A percentile compares a stretch with the other conserved stretches of the same genome.
Conservation (phyloP, 2,113 vertebrate genomes). For the Ammospiza caudacuta region DNA sequence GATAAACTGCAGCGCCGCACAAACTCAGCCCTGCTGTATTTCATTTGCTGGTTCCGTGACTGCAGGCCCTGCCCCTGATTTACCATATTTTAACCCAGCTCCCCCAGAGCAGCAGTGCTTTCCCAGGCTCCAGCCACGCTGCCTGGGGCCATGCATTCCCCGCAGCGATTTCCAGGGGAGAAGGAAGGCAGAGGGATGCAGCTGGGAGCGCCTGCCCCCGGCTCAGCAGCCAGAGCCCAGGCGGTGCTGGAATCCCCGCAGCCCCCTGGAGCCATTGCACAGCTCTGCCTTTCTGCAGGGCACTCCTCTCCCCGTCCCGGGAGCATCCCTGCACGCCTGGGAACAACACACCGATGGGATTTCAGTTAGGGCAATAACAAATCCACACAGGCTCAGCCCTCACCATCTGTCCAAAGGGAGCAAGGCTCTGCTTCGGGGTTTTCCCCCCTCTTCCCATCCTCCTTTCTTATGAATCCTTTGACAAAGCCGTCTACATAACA, state of each 20-base stretch:
- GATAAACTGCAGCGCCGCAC: background rate
- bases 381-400: slow-evolving; percentile 56
- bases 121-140: slow-evolving; percentile 7
- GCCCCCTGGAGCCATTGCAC: slow-evolving; percentile 38
- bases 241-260: slow-evolving; percentile 45
- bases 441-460: background rate
- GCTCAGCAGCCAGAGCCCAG: background rate
- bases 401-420: slow-evolving; percentile 64
- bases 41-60: background rate
- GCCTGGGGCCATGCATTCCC: background rate
- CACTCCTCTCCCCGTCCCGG: background rate
- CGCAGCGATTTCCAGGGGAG: background rate
- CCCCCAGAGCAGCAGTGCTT: slow-evolving; percentile 9
- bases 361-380: slow-evolving; percentile 68
- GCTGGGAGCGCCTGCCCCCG: slow-evolving; percentile 30
- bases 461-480: slow-evolving; percentile 40
- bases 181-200: background rate
- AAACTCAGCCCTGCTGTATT: background rate
- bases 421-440: background rate
- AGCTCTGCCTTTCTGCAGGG: background rate
- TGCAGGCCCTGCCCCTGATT: slow-evolving; percentile 5
- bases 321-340: background rate
- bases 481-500: slow-evolving; percentile 31
- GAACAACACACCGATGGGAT: slow-evolving; percentile 59
- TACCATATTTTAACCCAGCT: background rate